Percentiles rank a stretch among this genome's conserved stretches.
Evolutionary conservation across 1,140 invertebrate genomes (phyloP).

Genomic region (Drosophila subpulchrella): DNA sequence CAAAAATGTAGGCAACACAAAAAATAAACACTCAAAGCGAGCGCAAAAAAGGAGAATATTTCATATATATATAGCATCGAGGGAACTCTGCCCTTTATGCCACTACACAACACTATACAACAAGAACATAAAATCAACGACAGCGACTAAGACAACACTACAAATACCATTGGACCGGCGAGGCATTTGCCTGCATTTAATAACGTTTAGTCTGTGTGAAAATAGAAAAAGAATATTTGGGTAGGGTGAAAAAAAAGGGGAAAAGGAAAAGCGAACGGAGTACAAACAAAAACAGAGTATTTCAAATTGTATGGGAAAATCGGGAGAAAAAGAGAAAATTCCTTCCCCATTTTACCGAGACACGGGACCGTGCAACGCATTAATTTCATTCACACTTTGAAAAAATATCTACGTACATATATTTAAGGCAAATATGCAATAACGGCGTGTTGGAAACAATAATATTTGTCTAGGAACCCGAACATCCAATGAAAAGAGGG

Average conservation of each 20-base stretch:
- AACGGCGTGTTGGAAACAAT: constrained; percentile 81
- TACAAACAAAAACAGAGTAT: constrained; percentile 61
- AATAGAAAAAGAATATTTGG: constrained; percentile 41
- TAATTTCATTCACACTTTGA: constrained; percentile 82
- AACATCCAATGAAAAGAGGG: constrained; percentile 12
- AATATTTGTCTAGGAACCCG: constrained; percentile 81
- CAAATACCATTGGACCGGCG: constrained; percentile 57
- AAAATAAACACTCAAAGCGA: constrained; percentile 68
- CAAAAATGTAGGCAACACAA: constrained; percentile 71
- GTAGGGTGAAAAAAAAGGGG: constrained; percentile 3
- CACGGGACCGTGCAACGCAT: constrained; percentile 64
- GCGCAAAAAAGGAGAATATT: constrained; percentile 34
- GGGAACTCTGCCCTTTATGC: constrained; percentile 50
- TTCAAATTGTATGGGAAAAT: constrained; percentile 73
- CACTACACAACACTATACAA: constrained; percentile 36
- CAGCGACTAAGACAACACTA: constrained; percentile 52
- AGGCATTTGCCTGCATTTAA: constrained; percentile 78
- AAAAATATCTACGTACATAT: constrained; percentile 57
- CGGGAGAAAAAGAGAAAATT: constrained; percentile 41
- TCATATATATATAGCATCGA: constrained; percentile 23
- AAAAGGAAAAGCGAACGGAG: constrained; percentile 29
- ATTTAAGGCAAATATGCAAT: constrained; percentile 81
- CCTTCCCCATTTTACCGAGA: constrained; percentile 52
- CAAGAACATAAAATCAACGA: constrained; percentile 30
- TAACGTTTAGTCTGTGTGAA: constrained; percentile 76